phyloP scores from a whole-genome alignment of 1,140 invertebrate genomes.

The Marisa cornuarietis region DNA sequence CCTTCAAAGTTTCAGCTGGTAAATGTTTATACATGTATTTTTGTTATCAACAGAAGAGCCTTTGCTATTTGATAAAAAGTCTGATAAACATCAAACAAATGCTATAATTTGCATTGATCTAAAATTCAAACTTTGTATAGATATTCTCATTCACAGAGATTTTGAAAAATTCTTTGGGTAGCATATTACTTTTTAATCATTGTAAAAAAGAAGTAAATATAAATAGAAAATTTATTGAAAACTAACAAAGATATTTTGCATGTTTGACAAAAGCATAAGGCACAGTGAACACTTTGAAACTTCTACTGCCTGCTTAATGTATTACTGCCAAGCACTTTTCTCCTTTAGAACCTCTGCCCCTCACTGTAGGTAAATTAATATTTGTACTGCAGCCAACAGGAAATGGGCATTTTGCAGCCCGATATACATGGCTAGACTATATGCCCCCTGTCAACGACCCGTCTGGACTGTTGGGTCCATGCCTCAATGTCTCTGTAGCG shows the following conservation, averaged over 20 bases:
- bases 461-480: conserved; percentile 18
- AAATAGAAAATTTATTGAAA: background rate
- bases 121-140: background rate
- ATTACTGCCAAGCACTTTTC: background rate
- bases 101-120: no score
- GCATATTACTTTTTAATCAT: background rate
- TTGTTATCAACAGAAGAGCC: background rate
- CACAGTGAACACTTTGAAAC: no score
- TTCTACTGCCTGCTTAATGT: no score
- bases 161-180: background rate
- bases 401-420: conserved; percentile 36
- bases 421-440: conserved; percentile 39
- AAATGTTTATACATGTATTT: background rate
- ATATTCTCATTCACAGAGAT: background rate
- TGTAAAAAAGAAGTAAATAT: background rate
- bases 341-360: background rate
- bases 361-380: background rate
- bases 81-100: no score
- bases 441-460: conserved; percentile 38
- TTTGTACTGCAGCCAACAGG: conserved; percentile 29
- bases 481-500: conserved; percentile 20
- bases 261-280: no score
- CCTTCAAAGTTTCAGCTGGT: conserved; percentile 34
- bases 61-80: no score
- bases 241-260: background rate